Conservation (phyloP, 2,888 invertebrate genomes). For the Erebia ligea region DNA sequence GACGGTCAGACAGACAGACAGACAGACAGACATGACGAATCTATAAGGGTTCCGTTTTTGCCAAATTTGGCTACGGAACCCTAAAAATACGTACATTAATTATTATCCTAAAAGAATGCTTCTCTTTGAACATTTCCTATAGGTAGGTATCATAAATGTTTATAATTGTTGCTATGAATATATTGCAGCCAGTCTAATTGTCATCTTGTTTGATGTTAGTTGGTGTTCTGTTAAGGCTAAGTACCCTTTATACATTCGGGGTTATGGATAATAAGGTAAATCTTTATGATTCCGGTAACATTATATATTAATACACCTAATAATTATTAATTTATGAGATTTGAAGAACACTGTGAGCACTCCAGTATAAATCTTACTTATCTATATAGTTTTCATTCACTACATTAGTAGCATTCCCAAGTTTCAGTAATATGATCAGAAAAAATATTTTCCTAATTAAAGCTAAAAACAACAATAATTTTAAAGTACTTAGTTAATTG, state of each 20-base stretch:
- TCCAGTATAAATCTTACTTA: no score
- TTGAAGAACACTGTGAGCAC: not conserved
- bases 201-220: not conserved
- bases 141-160: not conserved
- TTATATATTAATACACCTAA: not conserved
- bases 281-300: constrained; percentile 6
- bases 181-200: not conserved
- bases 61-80: no score
- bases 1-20: no score
- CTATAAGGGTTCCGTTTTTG: no score
- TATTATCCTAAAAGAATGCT: not conserved
- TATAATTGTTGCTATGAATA: not conserved
- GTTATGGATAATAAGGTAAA: not conserved
- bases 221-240: not conserved
- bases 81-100: not conserved
- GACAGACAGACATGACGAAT: no score
- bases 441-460: no score
- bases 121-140: not conserved
- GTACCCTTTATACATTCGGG: not conserved
- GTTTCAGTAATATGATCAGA: no score
- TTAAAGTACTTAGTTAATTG: no score
- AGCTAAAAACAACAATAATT: no score
- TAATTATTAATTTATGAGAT: constrained; percentile 5
- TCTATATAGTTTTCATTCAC: no score
- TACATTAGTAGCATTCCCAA: no score